These are phyloP conservation scores for Mirza zaza DNA, from an alignment of 2,113 vertebrate genomes.

Conservation along the genomic window DNA sequence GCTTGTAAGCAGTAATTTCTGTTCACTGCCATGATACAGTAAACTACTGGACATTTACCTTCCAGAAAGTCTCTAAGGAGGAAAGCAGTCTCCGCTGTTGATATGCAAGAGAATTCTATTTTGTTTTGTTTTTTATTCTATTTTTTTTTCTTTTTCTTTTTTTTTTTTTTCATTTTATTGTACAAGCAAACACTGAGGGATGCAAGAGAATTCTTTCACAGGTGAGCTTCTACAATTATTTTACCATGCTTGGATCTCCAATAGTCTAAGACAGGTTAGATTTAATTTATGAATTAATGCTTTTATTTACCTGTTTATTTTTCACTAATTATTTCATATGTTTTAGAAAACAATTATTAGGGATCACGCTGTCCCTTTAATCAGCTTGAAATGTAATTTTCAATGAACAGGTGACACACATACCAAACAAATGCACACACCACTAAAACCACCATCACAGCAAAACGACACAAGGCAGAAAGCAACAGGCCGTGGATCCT, in stretches of 20 bases:
- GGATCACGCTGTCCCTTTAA: background rate
- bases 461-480: slow-evolving; percentile 68
- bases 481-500: slow-evolving; percentile 67
- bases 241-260: background rate
- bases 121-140: no score
- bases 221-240: background rate
- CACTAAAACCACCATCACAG: slow-evolving; percentile 69
- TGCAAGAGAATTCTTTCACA: background rate
- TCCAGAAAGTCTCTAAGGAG: background rate
- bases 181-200: no score
- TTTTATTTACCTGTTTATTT: background rate
- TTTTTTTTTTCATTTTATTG: no score
- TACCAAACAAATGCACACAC: slow-evolving; percentile 60
- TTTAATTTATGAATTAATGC: background rate
- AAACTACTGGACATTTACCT: background rate
- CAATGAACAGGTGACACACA: slow-evolving; percentile 9
- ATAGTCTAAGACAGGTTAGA: background rate
- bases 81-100: background rate
- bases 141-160: no score
- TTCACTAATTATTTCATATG: background rate
- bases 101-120: background rate
- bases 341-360: slow-evolving; percentile 9
- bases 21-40: background rate
- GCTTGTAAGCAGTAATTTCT: background rate
- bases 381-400: background rate